Conservation (phyloP, 2,113 vertebrate species). For the Phyllopteryx taeniolatus region DNA sequence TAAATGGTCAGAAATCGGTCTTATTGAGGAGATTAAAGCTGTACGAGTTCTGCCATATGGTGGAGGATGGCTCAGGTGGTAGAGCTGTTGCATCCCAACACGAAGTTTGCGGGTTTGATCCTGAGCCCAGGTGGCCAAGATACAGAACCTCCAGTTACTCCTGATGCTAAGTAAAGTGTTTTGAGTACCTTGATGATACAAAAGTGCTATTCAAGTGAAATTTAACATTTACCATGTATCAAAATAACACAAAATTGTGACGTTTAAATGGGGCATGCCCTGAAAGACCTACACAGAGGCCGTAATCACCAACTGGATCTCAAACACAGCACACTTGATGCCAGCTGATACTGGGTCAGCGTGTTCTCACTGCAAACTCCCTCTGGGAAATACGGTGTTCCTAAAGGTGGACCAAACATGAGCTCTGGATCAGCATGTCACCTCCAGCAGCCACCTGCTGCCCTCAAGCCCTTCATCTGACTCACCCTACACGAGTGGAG, state of each 20-base stretch:
- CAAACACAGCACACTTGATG: conserved; percentile 17
- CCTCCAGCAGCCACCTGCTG: conserved; percentile 44
- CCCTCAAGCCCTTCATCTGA: conserved; percentile 26
- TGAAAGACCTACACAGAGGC: background rate
- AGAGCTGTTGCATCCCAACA: no score
- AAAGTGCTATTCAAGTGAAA: background rate
- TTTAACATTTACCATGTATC: background rate
- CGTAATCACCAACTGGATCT: conserved; percentile 28
- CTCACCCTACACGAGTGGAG: conserved; percentile 13
- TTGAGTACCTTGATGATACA: background rate
- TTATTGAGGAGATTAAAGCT: background rate
- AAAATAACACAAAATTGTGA: background rate
- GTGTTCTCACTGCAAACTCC: conserved; percentile 25
- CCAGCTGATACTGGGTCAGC: conserved; percentile 18
- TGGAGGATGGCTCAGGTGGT: background rate
- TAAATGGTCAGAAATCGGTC: background rate
- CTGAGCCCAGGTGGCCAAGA: background rate
- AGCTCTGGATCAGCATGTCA: conserved; percentile 20
- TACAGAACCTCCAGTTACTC: background rate
- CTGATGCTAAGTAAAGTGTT: background rate
- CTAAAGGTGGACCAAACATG: conserved; percentile 5
- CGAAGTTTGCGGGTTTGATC: background rate
- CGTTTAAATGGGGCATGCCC: background rate
- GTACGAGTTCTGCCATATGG: background rate
- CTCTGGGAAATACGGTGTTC: background rate